These are phyloP conservation scores for Mormyrus iriodes DNA, from an alignment of 2,113 vertebrate genomes.

Conservation along the genomic window DNA sequence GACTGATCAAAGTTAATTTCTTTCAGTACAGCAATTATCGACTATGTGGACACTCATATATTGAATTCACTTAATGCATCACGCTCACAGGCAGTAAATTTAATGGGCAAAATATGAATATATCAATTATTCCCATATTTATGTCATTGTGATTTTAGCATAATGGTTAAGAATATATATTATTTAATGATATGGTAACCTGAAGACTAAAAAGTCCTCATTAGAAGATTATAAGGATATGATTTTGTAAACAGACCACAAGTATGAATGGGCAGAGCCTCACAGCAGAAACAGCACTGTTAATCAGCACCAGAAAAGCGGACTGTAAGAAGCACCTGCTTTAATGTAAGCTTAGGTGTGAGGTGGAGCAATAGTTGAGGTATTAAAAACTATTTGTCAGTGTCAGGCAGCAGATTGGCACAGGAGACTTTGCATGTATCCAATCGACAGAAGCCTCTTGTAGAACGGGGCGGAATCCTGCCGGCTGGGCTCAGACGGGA, in stretches of 20 bases:
- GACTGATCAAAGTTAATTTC: constrained; percentile 20
- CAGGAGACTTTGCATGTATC: constrained; percentile 24
- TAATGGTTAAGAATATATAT: not conserved
- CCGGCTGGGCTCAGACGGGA: constrained; percentile 43
- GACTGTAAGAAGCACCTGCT: not conserved
- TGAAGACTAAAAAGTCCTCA: not conserved
- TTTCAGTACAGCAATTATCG: not conserved
- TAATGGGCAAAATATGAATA: constrained; percentile 8
- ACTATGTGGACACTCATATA: not conserved
- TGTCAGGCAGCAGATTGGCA: constrained; percentile 39
- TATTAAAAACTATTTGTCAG: constrained; percentile 50
- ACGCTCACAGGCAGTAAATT: constrained; percentile 17
- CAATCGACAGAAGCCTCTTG: constrained; percentile 40
- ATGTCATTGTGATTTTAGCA: constrained; percentile 2
- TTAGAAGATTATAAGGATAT: not conserved
- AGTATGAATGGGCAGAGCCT: not conserved
- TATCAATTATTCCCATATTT: not conserved
- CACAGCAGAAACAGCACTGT: not conserved
- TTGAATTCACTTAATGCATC: constrained; percentile 10
- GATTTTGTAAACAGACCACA: not conserved
- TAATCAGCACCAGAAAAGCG: not conserved
- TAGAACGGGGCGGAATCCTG: constrained; percentile 53
- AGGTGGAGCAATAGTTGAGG: constrained; percentile 26
- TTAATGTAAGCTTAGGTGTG: constrained; percentile 17
- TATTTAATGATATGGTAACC: not conserved